Evolutionary conservation across 2,797 vertebrate species (phyloP), one percentile per base, ranked within the genome.

Genomic region (Parauchenoglanis ngamensis): DNA sequence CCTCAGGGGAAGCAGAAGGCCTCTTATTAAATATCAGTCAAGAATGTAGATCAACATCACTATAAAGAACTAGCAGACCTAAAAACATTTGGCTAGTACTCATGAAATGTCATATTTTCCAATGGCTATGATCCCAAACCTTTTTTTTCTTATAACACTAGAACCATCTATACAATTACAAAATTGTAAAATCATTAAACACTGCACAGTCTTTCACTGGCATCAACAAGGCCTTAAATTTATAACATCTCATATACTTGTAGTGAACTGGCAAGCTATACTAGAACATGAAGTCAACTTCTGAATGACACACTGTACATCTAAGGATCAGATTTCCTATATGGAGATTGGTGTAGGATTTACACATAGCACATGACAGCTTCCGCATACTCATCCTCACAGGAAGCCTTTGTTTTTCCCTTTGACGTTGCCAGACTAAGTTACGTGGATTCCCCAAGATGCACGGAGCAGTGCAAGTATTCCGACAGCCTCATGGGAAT

Each of bases 401-500:
- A 94, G 91, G 92, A 91, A 76, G 91, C 93, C 91, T 94, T 92
- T 93, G 93, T 94, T 93, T 92, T 94, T 91, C 92, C 91, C 93
- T 87, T 94, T 93, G 94, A 92, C 94, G 90, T 94, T 94, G 94
- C 94, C 94, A 94, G 88, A 93, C 91, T 93, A 93, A 93, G 92
- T 95, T 94, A 93, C 93, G 91, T 93, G 93, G 88, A 91, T 93
- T 92, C 94, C 93, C 93, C 90, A 93, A 94, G 94, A 95, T 92
- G 92, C 35, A 35, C 89, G 92, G 92, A 94, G 92, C 94, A 92
- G 93, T 93, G 92, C 90, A 93, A 93, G 94, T 93, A 92, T 94
- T 94, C 91, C 90, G 92, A 92, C 90, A 92, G 91, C 92, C 95
- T 93, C 94, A 86, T 90, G 94, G 94, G 94, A 92, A 94, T 94